Base-by-base conservation (phyloP, 1,140 invertebrate species). In the Zeugodacus cucurbitae region DNA sequence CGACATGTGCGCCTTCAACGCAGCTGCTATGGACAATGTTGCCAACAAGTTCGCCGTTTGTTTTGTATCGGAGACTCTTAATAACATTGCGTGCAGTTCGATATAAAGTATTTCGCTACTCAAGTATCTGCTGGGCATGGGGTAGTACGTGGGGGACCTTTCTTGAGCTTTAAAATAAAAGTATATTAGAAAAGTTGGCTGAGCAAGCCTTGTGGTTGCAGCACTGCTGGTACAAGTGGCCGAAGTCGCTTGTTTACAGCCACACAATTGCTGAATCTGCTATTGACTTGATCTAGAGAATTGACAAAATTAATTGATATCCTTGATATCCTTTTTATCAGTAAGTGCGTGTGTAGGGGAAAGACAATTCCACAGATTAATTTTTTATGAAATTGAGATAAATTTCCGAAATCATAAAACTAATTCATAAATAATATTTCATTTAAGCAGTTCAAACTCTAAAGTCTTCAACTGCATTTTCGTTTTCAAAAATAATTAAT, bases 11-110 rank as follows among this genome's bases (percentile, higher is more conserved):
- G n/a, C 10, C 5, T n/a, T 3, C 37, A 11, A 54, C 10, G 22
- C 74, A 82, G 74, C 74, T 82, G 74, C 74, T 26, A 22, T 48
- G 20, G 74, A 82, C 74, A 82, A 48, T 48, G 74, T 29, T 48
- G 20, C 41, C 48, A 48, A 82, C 22, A 82, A 82, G 41, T 82
- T 82, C 37, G 26, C 17, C 37, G 74, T 82, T 44, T 82, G 41
- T 44, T 82, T 82, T 82, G 37, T 26, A 82, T 22, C 74, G 14
- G 44, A 82, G 74, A 22, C 74, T 82, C 41, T 29, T 48, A 82
- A 48, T 82, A 82, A 82, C 48, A 82, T 17, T 41, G 70, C 70
- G 22, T 29, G 74, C 26, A 82, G 74, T 82, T 26, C 41, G 48
- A 44, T 54, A 82, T 82, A 82, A 48, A 82, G 74, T 82, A 48